Evolutionary conservation across 2,113 vertebrate species (phyloP), one percentile per base, ranked within the genome.

Genomic region (Aleadryas rufinucha): DNA sequence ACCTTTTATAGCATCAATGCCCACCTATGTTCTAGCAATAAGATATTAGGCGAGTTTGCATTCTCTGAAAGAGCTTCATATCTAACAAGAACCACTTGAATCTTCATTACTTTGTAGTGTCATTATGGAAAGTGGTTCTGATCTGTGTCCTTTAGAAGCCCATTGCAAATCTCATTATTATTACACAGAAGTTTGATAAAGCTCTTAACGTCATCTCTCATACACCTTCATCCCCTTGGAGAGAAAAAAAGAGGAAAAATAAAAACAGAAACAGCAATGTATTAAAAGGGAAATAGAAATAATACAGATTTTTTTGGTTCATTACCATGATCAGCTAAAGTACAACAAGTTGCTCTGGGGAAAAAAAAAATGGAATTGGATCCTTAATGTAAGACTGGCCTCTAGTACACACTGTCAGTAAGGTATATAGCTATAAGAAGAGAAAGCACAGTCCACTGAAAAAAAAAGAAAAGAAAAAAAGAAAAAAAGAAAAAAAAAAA

Each of bases 81-180:
- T 93, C 83, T 97, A 97, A 97, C 93, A 97, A 98, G 97, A 97
- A 87, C 92, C 97, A 97, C 98, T 98, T 97, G 98, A 98, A 97
- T 93, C 94, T 98, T 98, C 98, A 97, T 98, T 98, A 98, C 90
- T 97, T 93, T 97, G 93, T 97, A 97, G 97, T 88, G 88, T 91
- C 96, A 97, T 98, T 97, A 97, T 85, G 87, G 88, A 94, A 98
- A 98, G 97, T 98, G 94, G 83, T 70, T 96, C 97, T 97, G 97
- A 95, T 96, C 95, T 90, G 89, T 91, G 35, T 97, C 96, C 95
- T 97, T 97, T 96, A 96, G 90, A 95, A 97, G 95, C 84, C 85
- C 37, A 41, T 49, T 95, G 75, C 88, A 94, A 95, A 94, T 95
- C 92, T 98, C 95, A 92, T 98, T 97, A 97, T 94, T 97, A 97